These are phyloP conservation scores for Elysia crispata DNA, from an alignment of 2,888 invertebrate species.

Conservation along the genomic window DNA sequence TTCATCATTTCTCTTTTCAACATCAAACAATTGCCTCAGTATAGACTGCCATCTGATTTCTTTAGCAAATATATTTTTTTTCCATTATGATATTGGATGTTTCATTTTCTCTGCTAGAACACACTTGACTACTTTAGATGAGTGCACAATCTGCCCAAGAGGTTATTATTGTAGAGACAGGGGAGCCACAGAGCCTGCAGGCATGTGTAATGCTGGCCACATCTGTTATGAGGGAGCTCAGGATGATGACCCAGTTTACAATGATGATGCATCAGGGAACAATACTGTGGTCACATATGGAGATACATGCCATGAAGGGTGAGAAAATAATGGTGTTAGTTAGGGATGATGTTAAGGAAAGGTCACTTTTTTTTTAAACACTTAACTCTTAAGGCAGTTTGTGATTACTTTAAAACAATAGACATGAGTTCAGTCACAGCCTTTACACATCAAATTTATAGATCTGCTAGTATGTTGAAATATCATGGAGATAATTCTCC, in stretches of 20 bases:
- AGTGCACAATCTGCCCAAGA: constrained; percentile 70
- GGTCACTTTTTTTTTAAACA: not conserved
- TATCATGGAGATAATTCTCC: too few species aligned
- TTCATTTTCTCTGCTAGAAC: constrained; percentile 54
- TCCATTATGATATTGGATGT: too few species aligned
- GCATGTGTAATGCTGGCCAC: constrained; percentile 73
- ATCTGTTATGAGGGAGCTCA: constrained; percentile 72
- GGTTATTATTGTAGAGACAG: constrained; percentile 73
- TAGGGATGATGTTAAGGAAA: not conserved
- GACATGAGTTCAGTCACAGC: too few species aligned
- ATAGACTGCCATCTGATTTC: too few species aligned
- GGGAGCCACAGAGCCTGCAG: constrained; percentile 68
- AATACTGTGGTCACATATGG: constrained; percentile 72
- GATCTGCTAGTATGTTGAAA: too few species aligned
- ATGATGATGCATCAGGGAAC: constrained; percentile 69
- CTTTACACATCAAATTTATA: too few species aligned
- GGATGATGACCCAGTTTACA: constrained; percentile 72
- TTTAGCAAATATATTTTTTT: too few species aligned
- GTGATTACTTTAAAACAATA: too few species aligned
- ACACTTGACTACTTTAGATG: constrained; percentile 55
- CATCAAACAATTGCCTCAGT: too few species aligned
- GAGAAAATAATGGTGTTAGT: not conserved
- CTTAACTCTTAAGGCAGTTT: too few species aligned
- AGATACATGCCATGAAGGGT: constrained; percentile 72
- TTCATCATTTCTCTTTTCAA: too few species aligned